Base-by-base conservation (phyloP, 2,797 vertebrate genomes). In the Poecilia gillii region DNA sequence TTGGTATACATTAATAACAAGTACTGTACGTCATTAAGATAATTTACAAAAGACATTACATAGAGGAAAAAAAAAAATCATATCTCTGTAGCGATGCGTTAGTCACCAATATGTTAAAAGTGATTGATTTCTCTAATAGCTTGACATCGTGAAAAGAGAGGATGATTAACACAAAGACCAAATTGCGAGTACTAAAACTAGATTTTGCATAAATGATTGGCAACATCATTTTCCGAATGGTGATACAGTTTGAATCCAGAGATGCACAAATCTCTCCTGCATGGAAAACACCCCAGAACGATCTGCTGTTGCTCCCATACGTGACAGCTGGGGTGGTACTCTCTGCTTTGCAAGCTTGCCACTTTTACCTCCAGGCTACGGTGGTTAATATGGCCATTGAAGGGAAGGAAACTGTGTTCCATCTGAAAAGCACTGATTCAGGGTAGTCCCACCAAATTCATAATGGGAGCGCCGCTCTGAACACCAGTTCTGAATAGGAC, bases 1-100 rank as follows among this genome's bases (percentile, higher is more conserved):
- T 53, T 53, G 51, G 84, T 4, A 6, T 4, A 74, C 68, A 88
- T 93, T 87, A 76, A 90, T 90, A 81, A 72, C 72, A 81, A 74
- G 75, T 79, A 87, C 82, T 79, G 43, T 46, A 70, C 74, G 84
- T 88, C 6, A 84, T 88, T 90, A 82, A 57, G 55, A 28, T 12
- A 51, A 82, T 82, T 62, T 76, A 66, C 59, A 80, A 79, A 70
- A 36, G 1, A 76, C 49, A 49, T 62, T 66, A 36, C 20, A 25
- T 51, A 23, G 41, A 70, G 57, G 7, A 53, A 49, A 70, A 49
- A 49, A 70, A 49, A 57, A 46, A 49, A 70, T 77, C 8, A 31
- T 46, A 45, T 75, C 14, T 45, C n/a, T 68, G 31, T 31, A 33
- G 41, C 1, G 1, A 36, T 39, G 62, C 16, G 36, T 33, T 18